Evolutionary conservation across 2,888 invertebrate genomes (phyloP), one percentile per base, ranked within the genome.

Genomic region (Metellina segmentata): DNA sequence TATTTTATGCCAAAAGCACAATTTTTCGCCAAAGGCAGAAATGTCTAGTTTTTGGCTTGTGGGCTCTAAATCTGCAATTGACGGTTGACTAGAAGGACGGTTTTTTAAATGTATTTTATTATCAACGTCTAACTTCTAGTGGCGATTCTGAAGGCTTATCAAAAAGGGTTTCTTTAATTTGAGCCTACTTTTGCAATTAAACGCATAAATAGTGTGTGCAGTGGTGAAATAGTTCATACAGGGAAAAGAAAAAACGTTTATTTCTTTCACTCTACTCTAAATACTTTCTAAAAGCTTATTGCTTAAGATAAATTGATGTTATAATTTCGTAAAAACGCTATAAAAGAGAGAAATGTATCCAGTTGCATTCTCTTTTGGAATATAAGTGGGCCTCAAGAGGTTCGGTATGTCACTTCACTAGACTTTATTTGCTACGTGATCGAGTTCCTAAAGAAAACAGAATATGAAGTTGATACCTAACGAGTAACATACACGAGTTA

Each of bases 51-150:
- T 81, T 81, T 48, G 72, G 86, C 87, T 86, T 74, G 1, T 83
- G 87, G 91, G 91, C 83, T 87, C 91, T 87, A 87, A 51, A 91
- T 51, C 78, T 78, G 70, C 8, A 91, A 87, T 71, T 75, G 75
- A 88, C 87, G 81, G 81, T 74, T 83, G 78, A 61, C 82, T 87
- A 91, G 70, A 49, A 91, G 91, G 91, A 91, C 91, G 91, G 91
- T 91, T 91, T 91, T 81, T 87, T 51, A 81, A 52, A 20, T 79
- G 20, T 77, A 69, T 72, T 77, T 82, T 70, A 77, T 34, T 77
- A 77, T 71, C 53, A 77, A 72, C 71, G 51, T 34, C 71, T 89
- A 78, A 78, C 72, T 77, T 71, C 69, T 78, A 89, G 77, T 61
- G 49, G n/a, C 19, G 16, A 11, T 70, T 69, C 89, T 82, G 83